Evolutionary conservation across 1,140 invertebrate genomes (phyloP), one percentile per base, ranked within the genome.

Genomic region (Hetaerina americana): DNA sequence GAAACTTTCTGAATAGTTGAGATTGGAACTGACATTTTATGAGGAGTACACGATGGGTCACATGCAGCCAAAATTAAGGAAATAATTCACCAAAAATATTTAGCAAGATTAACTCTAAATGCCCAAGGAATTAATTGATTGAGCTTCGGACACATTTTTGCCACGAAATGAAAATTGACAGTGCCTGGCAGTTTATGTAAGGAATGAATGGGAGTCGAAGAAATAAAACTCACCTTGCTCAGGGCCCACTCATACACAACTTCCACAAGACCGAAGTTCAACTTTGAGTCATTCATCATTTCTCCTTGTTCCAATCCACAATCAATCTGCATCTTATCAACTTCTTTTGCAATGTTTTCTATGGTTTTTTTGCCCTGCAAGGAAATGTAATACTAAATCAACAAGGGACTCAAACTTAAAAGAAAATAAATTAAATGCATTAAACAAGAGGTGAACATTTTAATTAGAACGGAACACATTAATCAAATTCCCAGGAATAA

Each of bases 201-300:
- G 31, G 15, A 15, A 40, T 40, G 6, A 40, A 15, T 40, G 31
- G 15, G 31, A 40, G 5, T 8, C 5, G 31, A 40, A 40, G 15
- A 40, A 40, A 57, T 12, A 57, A 27, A n/a, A 71, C 27, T 57
- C 80, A 92, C 90, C 84, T 93, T 90, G 73, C 92, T 91, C 70
- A 89, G 84, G 0, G 93, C 95, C 97, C 97, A 99, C 79, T 98
- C 92, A 80, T 97, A 96, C 0, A 98, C 95, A 12, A 97, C 95
- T 78, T 94, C 86, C 15, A 95, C 89, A 12, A 99, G 83, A 15
- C 93, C 93, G 82, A 98, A 98, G 78, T 95, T 94, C 22, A 98
- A 86, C 66, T 89, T 83, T 71, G 89, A 87, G 26, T 84, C 80
- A 84, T 85, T 80, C 67, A 83, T 79, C 22, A 81, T 82, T 18